Conservation (phyloP, 2,113 vertebrate genomes). For the Trinectes maculatus region DNA sequence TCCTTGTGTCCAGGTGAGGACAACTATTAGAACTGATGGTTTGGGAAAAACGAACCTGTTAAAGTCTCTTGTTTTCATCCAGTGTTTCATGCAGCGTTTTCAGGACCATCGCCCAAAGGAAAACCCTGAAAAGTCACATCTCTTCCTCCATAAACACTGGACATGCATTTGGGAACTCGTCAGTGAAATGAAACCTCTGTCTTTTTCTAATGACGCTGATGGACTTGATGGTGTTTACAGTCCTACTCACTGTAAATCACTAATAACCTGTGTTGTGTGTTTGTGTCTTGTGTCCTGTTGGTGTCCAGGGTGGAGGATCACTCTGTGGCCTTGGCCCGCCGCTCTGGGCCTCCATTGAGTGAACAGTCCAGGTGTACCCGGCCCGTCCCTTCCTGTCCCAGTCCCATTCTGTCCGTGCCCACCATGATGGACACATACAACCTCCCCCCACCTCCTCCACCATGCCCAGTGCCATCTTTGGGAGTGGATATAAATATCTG, state of each 20-base stretch:
- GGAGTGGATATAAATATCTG: conserved; percentile 79
- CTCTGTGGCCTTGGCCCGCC: conserved; percentile 2
- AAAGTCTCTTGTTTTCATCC: no score
- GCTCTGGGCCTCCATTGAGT: conserved; percentile 55
- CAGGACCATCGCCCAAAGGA: no score
- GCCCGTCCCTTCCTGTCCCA: conserved; percentile 1
- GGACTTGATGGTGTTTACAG: neutral
- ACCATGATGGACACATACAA: conserved; percentile 34
- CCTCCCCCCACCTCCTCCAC: conserved; percentile 3
- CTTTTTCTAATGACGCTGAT: no score
- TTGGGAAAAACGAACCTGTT: no score
- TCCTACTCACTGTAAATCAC: neutral
- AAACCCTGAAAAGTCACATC: no score
- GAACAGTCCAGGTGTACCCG: conserved; percentile 69
- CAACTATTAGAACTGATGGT: no score
- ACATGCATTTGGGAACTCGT: no score
- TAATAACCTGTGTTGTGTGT: neutral
- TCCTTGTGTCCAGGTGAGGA: no score
- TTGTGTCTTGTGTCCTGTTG: neutral
- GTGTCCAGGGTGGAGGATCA: conserved; percentile 9
- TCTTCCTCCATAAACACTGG: no score
- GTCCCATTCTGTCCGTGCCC: conserved; percentile 23
- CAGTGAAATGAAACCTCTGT: neutral
- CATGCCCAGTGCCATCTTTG: conserved; percentile 75
- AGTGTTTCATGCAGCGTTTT: no score